phyloP scores from a whole-genome alignment of 1,140 invertebrate species.

The Hormaphis cornu region DNA sequence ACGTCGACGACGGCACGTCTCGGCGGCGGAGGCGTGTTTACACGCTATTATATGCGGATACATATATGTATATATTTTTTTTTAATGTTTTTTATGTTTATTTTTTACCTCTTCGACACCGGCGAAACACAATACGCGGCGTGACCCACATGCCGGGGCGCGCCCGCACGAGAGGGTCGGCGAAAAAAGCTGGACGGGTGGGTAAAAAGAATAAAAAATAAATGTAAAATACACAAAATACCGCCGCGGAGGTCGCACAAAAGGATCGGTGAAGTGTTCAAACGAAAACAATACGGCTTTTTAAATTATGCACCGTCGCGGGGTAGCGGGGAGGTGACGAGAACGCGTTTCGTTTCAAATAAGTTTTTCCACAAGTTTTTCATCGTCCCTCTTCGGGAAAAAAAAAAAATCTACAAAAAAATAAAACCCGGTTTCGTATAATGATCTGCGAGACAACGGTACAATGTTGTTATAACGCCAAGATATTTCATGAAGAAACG shows the following conservation, averaged over 20 bases:
- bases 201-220: background rate
- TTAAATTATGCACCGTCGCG: background rate
- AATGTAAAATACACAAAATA: background rate
- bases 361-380: background rate
- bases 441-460: too few species aligned
- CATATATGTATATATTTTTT: too few species aligned
- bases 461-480: too few species aligned
- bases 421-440: too few species aligned
- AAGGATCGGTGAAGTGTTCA: conserved; percentile 18
- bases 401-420: too few species aligned
- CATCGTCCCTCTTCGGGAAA: too few species aligned
- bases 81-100: too few species aligned
- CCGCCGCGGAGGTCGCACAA: background rate
- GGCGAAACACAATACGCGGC: background rate
- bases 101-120: background rate
- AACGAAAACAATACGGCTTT: conserved; percentile 17
- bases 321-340: background rate
- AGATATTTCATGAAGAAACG: too few species aligned
- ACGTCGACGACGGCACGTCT: too few species aligned
- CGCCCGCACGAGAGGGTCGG: background rate
- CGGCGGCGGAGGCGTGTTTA: too few species aligned
- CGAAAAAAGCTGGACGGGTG: background rate
- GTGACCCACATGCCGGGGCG: background rate
- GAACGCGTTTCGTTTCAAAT: background rate
- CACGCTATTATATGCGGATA: background rate